Percentiles rank a stretch among this genome's conserved stretches.
Conservation (phyloP, 2,797 vertebrate species). For the Cottoperca gobio region DNA sequence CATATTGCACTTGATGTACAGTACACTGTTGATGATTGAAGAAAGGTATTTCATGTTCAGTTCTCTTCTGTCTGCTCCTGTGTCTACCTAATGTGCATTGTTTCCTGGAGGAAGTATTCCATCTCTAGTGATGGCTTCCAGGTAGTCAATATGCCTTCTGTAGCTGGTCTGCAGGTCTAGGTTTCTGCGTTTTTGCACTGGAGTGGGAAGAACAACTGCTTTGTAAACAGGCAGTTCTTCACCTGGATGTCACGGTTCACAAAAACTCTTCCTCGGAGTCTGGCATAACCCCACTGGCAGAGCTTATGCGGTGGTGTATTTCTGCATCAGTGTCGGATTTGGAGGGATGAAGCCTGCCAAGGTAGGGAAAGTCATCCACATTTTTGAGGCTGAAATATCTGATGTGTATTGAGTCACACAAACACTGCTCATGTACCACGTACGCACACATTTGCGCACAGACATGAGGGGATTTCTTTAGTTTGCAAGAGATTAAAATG, state of each 20-base stretch:
- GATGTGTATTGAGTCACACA: constrained; percentile 52
- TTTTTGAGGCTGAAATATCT: constrained; percentile 60
- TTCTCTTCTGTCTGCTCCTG: constrained; percentile 26
- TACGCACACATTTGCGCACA: not conserved
- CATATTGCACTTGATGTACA: constrained; percentile 1
- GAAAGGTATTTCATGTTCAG: not conserved
- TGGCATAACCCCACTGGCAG: constrained; percentile 71
- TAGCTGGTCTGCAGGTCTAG: constrained; percentile 50
- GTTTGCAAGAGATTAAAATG: constrained; percentile 56
- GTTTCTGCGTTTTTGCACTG: constrained; percentile 54
- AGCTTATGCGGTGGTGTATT: constrained; percentile 70
- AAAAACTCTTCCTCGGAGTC: constrained; percentile 71
- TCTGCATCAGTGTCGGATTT: constrained; percentile 75
- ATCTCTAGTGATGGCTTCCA: constrained; percentile 44
- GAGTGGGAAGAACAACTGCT: constrained; percentile 75
- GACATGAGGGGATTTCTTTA: constrained; percentile 34
- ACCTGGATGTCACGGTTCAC: constrained; percentile 79
- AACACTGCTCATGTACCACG: constrained; percentile 2
- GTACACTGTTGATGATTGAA: not conserved
- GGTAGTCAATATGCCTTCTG: constrained; percentile 46
- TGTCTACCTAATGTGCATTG: constrained; percentile 8
- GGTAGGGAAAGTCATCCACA: constrained; percentile 63
- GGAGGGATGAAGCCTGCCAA: constrained; percentile 76
- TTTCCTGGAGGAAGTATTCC: constrained; percentile 58
- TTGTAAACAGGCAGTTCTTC: constrained; percentile 79